Percentiles rank a stretch among this genome's conserved stretches.
phyloP scores from a whole-genome alignment of 2,113 vertebrate genomes.

The Danionella cerebrum region DNA sequence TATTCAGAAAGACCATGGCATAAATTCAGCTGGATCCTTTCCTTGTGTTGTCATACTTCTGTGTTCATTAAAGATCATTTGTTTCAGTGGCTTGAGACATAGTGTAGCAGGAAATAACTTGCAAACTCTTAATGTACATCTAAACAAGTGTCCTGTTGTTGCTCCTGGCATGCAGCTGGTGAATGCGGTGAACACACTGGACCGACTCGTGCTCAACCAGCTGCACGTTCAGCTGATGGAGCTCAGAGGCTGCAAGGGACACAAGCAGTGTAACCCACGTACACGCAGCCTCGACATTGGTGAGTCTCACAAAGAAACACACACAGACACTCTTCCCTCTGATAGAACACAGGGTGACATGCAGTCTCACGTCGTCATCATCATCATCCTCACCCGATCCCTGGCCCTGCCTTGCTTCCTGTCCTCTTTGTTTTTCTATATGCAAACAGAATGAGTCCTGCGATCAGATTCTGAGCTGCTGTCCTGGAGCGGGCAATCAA shows the following conservation, averaged over 20 bases:
- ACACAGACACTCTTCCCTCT: background rate
- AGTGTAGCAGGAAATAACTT: too few relatives aligned
- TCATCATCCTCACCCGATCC: constrained; percentile 38
- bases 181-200: constrained; percentile 81
- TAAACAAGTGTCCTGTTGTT: too few relatives aligned
- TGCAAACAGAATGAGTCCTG: constrained; percentile 13
- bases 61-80: too few relatives aligned
- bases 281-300: constrained; percentile 80
- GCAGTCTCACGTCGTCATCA: constrained; percentile 33
- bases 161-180: constrained; percentile 82
- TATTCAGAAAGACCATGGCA: too few relatives aligned
- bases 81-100: too few relatives aligned
- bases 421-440: constrained; percentile 35
- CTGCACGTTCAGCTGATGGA: constrained; percentile 91
- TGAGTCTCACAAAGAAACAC: constrained; percentile 43
- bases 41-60: too few relatives aligned
- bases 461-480: constrained; percentile 1
- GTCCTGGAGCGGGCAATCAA: constrained; percentile 2
- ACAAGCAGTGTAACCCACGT: constrained; percentile 80
- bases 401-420: constrained; percentile 42
- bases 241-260: constrained; percentile 83
- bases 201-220: constrained; percentile 79
- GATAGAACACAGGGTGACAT: background rate
- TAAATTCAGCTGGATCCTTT: too few relatives aligned
- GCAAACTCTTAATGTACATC: too few relatives aligned